Evolutionary conservation across 2,888 invertebrate species (phyloP).

Genomic region (Tubulanus polymorphus): DNA sequence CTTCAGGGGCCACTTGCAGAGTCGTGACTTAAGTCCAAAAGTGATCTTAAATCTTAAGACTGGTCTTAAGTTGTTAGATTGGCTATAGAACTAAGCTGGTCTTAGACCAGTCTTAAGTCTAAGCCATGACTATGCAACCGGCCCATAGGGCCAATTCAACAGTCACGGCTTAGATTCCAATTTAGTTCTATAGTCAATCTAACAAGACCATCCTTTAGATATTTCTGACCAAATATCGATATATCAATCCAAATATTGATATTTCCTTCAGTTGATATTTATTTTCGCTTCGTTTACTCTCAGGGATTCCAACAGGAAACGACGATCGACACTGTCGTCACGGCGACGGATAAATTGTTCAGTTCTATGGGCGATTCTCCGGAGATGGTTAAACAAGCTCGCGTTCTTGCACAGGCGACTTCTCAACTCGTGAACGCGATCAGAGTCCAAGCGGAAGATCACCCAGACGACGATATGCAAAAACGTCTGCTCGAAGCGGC

Average conservation of each 20-base stretch:
- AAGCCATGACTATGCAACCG: too few relatives aligned
- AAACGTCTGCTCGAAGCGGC: slow-evolving; percentile 88
- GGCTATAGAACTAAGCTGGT: too few relatives aligned
- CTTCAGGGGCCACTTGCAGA: too few relatives aligned
- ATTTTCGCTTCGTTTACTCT: not conserved
- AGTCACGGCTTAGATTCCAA: too few relatives aligned
- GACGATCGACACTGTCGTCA: slow-evolving; percentile 83
- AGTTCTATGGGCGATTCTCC: slow-evolving; percentile 80
- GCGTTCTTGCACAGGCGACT: slow-evolving; percentile 81
- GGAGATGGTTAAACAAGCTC: slow-evolving; percentile 91
- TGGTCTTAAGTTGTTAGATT: too few relatives aligned
- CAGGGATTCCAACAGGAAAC: slow-evolving; percentile 62
- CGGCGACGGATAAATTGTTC: slow-evolving; percentile 82
- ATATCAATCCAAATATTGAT: not conserved
- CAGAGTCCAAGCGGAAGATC: slow-evolving; percentile 86
- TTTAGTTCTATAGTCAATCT: too few relatives aligned
- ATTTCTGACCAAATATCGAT: too few relatives aligned
- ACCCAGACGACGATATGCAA: slow-evolving; percentile 83
- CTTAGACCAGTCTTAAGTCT: too few relatives aligned
- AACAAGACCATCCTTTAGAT: too few relatives aligned
- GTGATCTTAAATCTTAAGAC: too few relatives aligned
- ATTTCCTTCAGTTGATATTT: not conserved
- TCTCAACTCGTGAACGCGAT: slow-evolving; percentile 91
- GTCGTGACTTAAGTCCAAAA: too few relatives aligned
- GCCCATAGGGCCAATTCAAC: too few relatives aligned